A percentile compares a stretch with the other conserved stretches of the same genome.
Conservation (phyloP, 2,888 invertebrate genomes). For the Sinotaia quadrata region DNA sequence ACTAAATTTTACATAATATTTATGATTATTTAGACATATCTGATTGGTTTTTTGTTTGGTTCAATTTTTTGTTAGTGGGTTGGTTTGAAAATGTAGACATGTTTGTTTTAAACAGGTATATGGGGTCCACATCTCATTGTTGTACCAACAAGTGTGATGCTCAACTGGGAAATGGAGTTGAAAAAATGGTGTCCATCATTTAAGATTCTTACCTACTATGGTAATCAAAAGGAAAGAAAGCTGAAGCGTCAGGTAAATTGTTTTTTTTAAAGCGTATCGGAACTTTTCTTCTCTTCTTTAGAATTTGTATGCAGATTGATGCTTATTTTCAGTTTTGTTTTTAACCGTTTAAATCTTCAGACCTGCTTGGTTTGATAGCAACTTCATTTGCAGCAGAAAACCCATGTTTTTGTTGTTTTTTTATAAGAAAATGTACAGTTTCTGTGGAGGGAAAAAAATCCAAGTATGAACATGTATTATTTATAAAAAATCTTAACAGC, state of each 20-base stretch:
- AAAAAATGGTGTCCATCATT: conserved; percentile 99
- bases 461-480: no score
- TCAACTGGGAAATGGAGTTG: conserved; percentile 99
- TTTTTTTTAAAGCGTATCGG: background rate
- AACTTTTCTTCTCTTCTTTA: background rate
- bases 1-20: no score
- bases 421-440: no score
- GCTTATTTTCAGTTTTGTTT: no score
- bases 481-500: no score
- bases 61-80: background rate
- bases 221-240: conserved; percentile 91
- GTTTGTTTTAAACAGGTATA: conserved; percentile 74
- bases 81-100: background rate
- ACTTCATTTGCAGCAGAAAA: no score
- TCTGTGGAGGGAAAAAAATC: no score
- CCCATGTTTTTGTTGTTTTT: no score
- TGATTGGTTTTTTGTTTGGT: background rate
- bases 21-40: no score
- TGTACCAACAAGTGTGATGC: conserved; percentile 98
- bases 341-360: no score
- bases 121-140: conserved; percentile 99
- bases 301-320: no score
- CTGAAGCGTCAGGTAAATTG: conserved; percentile 72
- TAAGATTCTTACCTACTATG: conserved; percentile 98
- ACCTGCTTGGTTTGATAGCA: no score